These are phyloP conservation scores for Nemotelus nigrinus DNA, from an alignment of 2,888 invertebrate species.

Conservation along the genomic window DNA sequence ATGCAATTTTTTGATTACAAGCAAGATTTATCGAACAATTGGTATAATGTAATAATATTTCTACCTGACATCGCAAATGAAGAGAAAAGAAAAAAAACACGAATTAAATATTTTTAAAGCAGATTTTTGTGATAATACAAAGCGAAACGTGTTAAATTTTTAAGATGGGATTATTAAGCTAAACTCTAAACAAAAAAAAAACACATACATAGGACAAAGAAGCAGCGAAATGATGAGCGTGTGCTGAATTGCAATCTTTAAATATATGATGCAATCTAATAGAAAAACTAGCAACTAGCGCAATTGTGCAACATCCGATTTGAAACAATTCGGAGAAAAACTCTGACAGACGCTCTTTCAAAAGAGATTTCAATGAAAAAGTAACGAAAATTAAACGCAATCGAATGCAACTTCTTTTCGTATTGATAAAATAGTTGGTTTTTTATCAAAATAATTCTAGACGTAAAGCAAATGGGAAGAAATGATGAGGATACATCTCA, in stretches of 20 bases:
- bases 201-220: slow-evolving; percentile 29
- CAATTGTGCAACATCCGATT: background rate
- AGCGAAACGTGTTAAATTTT: slow-evolving; percentile 31
- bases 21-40: slow-evolving; percentile 33
- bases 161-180: slow-evolving; percentile 36
- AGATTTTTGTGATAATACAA: slow-evolving; percentile 44
- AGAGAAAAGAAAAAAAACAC: slow-evolving; percentile 24
- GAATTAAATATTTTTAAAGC: slow-evolving; percentile 36
- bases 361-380: too few relatives aligned
- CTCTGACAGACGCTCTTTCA: background rate
- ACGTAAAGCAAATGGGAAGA: too few relatives aligned
- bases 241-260: background rate
- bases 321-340: background rate
- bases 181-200: slow-evolving; percentile 22
- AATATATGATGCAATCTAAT: too few relatives aligned
- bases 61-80: slow-evolving; percentile 9
- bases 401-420: too few relatives aligned
- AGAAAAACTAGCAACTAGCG: background rate
- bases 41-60: slow-evolving; percentile 13
- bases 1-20: slow-evolving; percentile 35
- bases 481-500: background rate
- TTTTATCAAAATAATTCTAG: too few relatives aligned
- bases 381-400: too few relatives aligned
- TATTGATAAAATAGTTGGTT: too few relatives aligned
- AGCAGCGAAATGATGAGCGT: slow-evolving; percentile 26